phyloP scores from a whole-genome alignment of 2,113 vertebrate genomes.

The Lamprologus callipterus region DNA sequence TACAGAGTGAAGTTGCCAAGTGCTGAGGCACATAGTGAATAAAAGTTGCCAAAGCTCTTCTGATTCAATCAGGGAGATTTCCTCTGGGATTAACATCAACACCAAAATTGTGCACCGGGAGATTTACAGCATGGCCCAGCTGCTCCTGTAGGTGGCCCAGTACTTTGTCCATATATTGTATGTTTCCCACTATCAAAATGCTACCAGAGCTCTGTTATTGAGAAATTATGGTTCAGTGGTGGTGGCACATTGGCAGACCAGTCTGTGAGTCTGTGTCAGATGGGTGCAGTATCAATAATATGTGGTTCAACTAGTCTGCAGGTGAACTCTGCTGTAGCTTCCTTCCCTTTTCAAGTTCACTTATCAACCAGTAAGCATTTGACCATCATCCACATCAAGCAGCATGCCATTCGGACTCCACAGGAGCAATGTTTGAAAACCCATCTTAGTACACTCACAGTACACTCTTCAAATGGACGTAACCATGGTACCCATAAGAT shows the following conservation, averaged over 20 bases:
- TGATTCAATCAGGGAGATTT: neutral
- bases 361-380: neutral
- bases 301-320: neutral
- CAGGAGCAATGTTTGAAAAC: neutral
- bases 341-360: neutral
- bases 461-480: neutral
- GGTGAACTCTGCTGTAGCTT: neutral
- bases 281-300: neutral
- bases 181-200: neutral
- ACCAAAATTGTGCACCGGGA: neutral
- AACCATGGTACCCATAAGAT: neutral
- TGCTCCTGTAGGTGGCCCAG: neutral
- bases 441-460: neutral
- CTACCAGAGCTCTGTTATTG: neutral
- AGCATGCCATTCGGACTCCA: neutral
- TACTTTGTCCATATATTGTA: neutral
- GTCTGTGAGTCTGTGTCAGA: neutral
- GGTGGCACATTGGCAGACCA: neutral
- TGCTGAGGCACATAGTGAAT: neutral
- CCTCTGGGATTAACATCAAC: neutral
- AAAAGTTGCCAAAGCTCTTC: neutral
- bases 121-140: neutral
- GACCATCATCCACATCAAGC: neutral
- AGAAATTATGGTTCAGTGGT: neutral
- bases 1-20: neutral